phyloP scores from a whole-genome alignment of 2,113 vertebrate species.

The Rhombomys opimus region DNA sequence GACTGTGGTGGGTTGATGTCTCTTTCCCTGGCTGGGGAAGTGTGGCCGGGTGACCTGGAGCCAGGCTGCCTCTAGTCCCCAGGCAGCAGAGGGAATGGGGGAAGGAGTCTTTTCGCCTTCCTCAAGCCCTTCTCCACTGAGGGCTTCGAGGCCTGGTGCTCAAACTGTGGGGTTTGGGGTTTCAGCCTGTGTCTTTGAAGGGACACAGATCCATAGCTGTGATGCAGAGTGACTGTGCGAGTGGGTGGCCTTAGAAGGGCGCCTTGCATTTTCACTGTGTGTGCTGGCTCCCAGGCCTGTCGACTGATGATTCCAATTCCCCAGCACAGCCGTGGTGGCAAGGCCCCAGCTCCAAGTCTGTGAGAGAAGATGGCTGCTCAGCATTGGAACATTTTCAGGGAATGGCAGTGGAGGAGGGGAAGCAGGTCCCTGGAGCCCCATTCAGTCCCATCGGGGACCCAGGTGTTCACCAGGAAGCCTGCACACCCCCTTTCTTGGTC shows the following conservation, averaged over 20 bases:
- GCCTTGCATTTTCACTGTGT: accelerated
- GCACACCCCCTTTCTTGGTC: neutral
- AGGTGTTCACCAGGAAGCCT: neutral
- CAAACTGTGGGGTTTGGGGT: neutral
- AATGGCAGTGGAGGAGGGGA: accelerated
- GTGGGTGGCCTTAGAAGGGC: accelerated
- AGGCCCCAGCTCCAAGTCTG: neutral
- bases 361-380: accelerated
- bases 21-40: neutral
- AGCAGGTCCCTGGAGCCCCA: accelerated
- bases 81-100: neutral
- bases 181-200: neutral
- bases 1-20: neutral
- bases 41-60: too few species aligned
- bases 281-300: accelerated
- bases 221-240: neutral
- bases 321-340: accelerated
- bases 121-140: neutral
- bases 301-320: accelerated
- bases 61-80: neutral
- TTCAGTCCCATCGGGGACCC: neutral
- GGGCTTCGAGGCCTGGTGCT: neutral
- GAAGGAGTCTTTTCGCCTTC: neutral
- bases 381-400: accelerated
- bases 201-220: neutral